These are phyloP conservation scores for Saxidomus purpurata DNA, from an alignment of 1,140 invertebrate genomes.

Conservation along the genomic window DNA sequence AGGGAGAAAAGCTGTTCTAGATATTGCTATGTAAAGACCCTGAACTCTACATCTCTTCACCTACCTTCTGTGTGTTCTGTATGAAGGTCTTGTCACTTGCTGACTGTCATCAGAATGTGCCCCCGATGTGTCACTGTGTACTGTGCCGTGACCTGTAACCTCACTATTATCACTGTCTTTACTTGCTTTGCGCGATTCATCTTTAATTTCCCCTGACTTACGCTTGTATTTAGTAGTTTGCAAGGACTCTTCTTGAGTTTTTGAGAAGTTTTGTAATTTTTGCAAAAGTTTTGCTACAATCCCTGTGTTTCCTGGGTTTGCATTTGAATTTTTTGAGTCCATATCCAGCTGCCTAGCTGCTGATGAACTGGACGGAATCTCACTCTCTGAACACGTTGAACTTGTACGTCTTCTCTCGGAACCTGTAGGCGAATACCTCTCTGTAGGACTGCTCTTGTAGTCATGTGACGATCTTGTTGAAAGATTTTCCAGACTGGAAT, in stretches of 20 bases:
- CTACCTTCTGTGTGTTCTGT: slow-evolving; percentile 75
- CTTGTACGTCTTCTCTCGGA: slow-evolving; percentile 53
- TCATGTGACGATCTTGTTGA: slow-evolving; percentile 63
- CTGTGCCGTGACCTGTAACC: neutral
- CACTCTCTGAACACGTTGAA: slow-evolving; percentile 72
- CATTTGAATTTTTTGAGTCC: slow-evolving; percentile 32
- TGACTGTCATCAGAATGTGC: slow-evolving; percentile 77
- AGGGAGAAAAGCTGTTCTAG: no score
- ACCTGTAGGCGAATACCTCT: slow-evolving; percentile 56
- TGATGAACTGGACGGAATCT: slow-evolving; percentile 21
- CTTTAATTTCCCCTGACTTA: slow-evolving; percentile 68
- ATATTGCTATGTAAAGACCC: no score
- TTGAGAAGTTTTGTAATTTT: slow-evolving; percentile 73
- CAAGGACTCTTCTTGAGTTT: slow-evolving; percentile 67
- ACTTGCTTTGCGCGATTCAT: slow-evolving; percentile 43
- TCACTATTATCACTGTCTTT: slow-evolving; percentile 56
- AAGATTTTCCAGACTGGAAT: slow-evolving; percentile 60
- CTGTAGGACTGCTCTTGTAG: slow-evolving; percentile 59
- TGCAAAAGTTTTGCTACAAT: slow-evolving; percentile 71
- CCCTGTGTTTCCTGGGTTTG: slow-evolving; percentile 34
- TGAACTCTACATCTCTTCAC: no score
- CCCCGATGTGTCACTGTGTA: slow-evolving; percentile 73
- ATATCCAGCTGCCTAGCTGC: slow-evolving; percentile 56
- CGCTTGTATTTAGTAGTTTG: slow-evolving; percentile 68
- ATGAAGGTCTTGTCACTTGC: slow-evolving; percentile 25